Evolutionary conservation across 2,113 vertebrate species (phyloP).

Genomic region (Halichoeres trimaculatus): DNA sequence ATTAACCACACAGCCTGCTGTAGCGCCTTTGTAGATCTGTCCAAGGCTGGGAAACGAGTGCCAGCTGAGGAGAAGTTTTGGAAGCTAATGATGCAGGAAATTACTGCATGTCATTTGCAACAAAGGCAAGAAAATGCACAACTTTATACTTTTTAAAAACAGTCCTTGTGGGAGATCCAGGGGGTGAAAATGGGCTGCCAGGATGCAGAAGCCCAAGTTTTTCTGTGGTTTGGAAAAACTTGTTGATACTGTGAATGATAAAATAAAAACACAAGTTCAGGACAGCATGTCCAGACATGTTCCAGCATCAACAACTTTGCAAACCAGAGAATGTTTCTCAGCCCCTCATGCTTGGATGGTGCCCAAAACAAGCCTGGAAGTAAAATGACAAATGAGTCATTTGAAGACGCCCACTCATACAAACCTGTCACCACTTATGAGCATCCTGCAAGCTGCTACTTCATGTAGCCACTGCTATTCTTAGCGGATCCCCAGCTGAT

Average conservation of each 20-base stretch:
- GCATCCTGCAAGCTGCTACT: conserved; percentile 63
- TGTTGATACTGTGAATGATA: not conserved
- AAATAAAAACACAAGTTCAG: conserved; percentile 2
- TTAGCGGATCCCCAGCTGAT: conserved; percentile 23
- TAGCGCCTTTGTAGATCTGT: conserved; percentile 27
- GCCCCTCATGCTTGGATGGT: conserved; percentile 68
- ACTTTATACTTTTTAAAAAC: conserved; percentile 1
- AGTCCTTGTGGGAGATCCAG: not conserved
- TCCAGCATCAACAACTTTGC: conserved; percentile 46
- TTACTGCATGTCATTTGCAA: conserved; percentile 34
- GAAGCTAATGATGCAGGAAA: conserved; percentile 35
- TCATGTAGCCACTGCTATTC: conserved; percentile 48
- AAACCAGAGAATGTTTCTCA: conserved; percentile 40
- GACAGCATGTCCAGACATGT: conserved; percentile 17
- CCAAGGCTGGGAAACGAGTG: conserved; percentile 19
- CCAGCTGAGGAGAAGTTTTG: conserved; percentile 23
- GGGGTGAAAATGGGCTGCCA: not conserved
- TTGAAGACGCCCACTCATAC: conserved; percentile 71
- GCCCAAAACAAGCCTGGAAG: conserved; percentile 74
- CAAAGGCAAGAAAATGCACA: conserved; percentile 13
- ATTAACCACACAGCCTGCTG: conserved; percentile 48
- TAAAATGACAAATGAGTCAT: conserved; percentile 81
- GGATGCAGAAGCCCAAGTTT: not conserved
- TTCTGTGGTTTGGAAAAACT: no score
- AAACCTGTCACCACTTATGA: conserved; percentile 78